Evolutionary conservation across 2,888 invertebrate species (phyloP).

Genomic region (Nephrotoma flavescens): DNA sequence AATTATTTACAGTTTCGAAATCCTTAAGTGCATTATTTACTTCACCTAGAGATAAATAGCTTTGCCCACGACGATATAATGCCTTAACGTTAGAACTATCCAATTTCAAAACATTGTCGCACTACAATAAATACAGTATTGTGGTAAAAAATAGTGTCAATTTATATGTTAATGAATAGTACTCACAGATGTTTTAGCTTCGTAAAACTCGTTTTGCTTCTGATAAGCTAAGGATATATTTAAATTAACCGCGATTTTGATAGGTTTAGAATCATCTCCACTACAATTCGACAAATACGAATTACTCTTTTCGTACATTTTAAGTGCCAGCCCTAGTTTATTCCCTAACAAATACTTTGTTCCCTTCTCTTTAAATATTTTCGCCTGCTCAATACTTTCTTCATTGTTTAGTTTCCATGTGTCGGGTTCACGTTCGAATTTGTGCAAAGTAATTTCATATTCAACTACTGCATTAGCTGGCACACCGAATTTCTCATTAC

Average conservation of each 20-base stretch:
- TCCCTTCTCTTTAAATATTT: constrained; percentile 78
- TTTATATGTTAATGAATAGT: too few species aligned
- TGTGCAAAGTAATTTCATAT: constrained; percentile 67
- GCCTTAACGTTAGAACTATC: constrained; percentile 76
- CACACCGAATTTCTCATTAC: constrained; percentile 53
- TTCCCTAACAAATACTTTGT: constrained; percentile 73
- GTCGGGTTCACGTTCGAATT: constrained; percentile 61
- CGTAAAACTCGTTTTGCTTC: constrained; percentile 45
- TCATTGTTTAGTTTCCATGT: constrained; percentile 64
- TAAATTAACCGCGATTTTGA: constrained; percentile 55
- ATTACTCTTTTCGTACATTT: constrained; percentile 68
- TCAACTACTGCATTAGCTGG: constrained; percentile 65
- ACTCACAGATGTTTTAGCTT: constrained; percentile 51
- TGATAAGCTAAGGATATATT: constrained; percentile 74
- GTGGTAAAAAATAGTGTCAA: neutral
- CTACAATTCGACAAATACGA: constrained; percentile 19
- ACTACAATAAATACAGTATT: constrained; percentile 16
- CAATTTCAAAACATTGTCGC: constrained; percentile 59
- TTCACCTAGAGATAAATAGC: constrained; percentile 58
- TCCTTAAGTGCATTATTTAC: constrained; percentile 60
- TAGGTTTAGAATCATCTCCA: constrained; percentile 32
- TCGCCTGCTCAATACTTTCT: constrained; percentile 70
- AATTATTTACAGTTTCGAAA: constrained; percentile 45
- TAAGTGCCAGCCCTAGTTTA: constrained; percentile 64
- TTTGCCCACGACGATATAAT: constrained; percentile 75